These are phyloP conservation scores for Nephrocerus scutellatus DNA, from an alignment of 2,888 invertebrate species.

Conservation along the genomic window DNA sequence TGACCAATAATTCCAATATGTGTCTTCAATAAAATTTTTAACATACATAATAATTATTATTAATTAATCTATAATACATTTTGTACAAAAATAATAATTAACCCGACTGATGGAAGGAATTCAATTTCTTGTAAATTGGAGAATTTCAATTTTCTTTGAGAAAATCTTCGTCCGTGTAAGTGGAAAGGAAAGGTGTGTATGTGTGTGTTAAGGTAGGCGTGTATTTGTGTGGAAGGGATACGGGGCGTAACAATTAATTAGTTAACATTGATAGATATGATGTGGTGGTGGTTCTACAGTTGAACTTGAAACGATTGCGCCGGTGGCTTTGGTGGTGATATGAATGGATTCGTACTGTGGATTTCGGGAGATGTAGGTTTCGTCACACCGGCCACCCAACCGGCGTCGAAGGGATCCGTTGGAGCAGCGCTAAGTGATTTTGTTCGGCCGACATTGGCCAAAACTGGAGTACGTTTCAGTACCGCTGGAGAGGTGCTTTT, in stretches of 20 bases:
- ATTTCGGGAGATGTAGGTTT: slow-evolving; percentile 51
- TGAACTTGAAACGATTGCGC: slow-evolving; percentile 49
- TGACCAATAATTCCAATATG: no score
- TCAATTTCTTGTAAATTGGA: no score
- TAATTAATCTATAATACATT: no score
- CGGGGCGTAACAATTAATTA: slow-evolving; percentile 19
- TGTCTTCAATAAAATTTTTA: no score
- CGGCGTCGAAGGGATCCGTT: slow-evolving; percentile 72
- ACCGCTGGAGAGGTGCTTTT: slow-evolving; percentile 53
- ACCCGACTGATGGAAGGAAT: no score
- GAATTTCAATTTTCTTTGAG: no score
- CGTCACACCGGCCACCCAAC: slow-evolving; percentile 59
- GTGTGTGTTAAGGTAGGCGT: no score
- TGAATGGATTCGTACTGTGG: slow-evolving; percentile 48
- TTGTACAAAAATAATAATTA: no score
- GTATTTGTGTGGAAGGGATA: no score
- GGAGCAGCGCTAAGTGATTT: slow-evolving; percentile 52
- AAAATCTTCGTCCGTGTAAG: no score
- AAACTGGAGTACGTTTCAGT: slow-evolving; percentile 49
- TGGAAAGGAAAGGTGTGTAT: no score
- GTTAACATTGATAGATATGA: slow-evolving; percentile 5
- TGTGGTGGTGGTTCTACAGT: slow-evolving; percentile 32
- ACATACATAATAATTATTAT: no score
- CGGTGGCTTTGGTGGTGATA: slow-evolving; percentile 47
- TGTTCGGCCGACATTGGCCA: slow-evolving; percentile 53